Evolutionary conservation across 2,888 invertebrate species (phyloP).

Genomic region (Pyrochroa serraticornis): DNA sequence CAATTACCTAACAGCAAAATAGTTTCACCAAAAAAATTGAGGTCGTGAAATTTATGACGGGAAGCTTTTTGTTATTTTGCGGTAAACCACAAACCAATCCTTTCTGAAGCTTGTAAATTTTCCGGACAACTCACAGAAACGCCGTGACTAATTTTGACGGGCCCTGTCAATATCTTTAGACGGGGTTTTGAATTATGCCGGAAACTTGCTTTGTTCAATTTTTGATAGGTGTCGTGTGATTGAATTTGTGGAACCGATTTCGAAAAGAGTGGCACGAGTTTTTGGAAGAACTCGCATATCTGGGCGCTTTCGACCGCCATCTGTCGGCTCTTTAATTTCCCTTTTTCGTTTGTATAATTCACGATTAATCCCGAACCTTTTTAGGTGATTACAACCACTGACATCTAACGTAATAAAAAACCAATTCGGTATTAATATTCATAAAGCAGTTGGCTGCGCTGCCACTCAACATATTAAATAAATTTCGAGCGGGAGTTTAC

Average conservation of each 20-base stretch:
- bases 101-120: too few species aligned
- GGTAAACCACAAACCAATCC: too few species aligned
- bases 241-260: conserved; percentile 14
- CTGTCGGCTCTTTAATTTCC: conserved; percentile 7
- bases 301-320: conserved; percentile 4
- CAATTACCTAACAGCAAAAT: too few species aligned
- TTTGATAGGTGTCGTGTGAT: conserved; percentile 21
- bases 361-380: conserved; percentile 20
- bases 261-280: too few species aligned
- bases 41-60: too few species aligned
- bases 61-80: too few species aligned
- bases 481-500: conserved; percentile 22
- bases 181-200: too few species aligned
- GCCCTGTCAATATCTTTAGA: too few species aligned
- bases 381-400: conserved; percentile 25
- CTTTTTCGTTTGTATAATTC: conserved; percentile 1
- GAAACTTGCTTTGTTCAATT: conserved; percentile 13
- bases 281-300: not conserved
- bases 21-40: too few species aligned
- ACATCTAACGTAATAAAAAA: conserved; percentile 23
- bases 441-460: conserved; percentile 16
- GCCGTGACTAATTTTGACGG: too few species aligned
- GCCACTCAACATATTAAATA: conserved; percentile 34
- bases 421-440: conserved; percentile 27
- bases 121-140: too few species aligned